These are phyloP conservation scores for Arctocebus calabarensis DNA, from an alignment of 2,797 vertebrate genomes.

Conservation along the genomic window DNA sequence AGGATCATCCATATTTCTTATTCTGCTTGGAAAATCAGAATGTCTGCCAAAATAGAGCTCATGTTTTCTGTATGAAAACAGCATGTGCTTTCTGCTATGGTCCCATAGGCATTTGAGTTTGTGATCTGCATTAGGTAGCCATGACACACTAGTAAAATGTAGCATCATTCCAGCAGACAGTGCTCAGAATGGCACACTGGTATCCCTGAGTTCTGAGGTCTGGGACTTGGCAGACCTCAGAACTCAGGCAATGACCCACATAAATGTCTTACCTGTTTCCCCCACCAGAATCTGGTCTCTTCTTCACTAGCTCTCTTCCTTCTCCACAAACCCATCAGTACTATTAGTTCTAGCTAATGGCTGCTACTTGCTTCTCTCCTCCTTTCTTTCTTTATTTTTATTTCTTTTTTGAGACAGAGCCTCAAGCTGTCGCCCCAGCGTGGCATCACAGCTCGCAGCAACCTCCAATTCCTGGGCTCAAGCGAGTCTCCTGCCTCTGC, in stretches of 20 bases:
- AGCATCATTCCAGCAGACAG: neutral
- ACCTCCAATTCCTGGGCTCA: no score
- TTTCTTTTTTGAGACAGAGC: no score
- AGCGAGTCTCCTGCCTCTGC: no score
- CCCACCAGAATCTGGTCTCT: neutral
- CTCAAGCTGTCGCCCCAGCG: no score
- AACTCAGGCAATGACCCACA: neutral
- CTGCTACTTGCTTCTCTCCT: neutral
- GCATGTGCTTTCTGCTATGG: neutral
- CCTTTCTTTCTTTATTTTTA: neutral
- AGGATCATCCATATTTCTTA: neutral
- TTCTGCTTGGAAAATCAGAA: slow-evolving; percentile 25
- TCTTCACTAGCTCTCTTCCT: neutral
- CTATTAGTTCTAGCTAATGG: slow-evolving; percentile 6
- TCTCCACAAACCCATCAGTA: neutral
- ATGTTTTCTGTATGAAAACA: slow-evolving; percentile 37
- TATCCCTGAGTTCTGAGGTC: neutral
- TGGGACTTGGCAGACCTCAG: neutral
- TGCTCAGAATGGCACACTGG: neutral
- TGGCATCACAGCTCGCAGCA: no score
- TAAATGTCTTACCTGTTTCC: neutral
- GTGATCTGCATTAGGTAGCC: neutral
- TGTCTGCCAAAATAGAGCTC: slow-evolving; percentile 3
- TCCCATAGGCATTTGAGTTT: neutral
- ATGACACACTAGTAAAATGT: slow-evolving; percentile 4